Conservation (phyloP, 2,888 invertebrate species). For the Trichogramma evanescens region DNA sequence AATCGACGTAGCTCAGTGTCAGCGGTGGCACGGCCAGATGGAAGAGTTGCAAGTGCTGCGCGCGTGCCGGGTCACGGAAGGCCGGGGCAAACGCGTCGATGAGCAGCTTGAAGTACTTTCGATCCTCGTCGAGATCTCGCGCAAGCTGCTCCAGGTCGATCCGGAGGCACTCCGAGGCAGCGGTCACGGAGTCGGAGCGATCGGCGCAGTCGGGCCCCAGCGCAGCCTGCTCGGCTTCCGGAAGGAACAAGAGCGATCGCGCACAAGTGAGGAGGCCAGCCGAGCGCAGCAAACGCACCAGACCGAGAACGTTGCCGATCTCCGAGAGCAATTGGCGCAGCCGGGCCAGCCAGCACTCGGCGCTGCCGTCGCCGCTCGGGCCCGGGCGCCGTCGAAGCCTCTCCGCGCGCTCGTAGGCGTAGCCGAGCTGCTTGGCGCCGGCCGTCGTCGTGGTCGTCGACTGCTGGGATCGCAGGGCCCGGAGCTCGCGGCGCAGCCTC, state of each 20-base stretch:
- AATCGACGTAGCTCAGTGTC: constrained; percentile 90
- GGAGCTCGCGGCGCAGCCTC: constrained; percentile 79
- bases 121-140: constrained; percentile 78
- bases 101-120: constrained; percentile 82
- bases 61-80: constrained; percentile 71
- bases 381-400: constrained; percentile 88
- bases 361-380: constrained; percentile 70
- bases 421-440: constrained; percentile 79
- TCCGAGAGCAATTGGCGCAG: constrained; percentile 88
- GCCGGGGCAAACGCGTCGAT: constrained; percentile 89
- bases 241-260: constrained; percentile 83
- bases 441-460: constrained; percentile 72
- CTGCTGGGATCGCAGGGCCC: constrained; percentile 58
- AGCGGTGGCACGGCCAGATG: constrained; percentile 88
- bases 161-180: constrained; percentile 68
- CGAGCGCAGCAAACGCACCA: constrained; percentile 86
- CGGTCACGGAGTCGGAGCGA: constrained; percentile 56
- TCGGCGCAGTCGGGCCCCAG: constrained; percentile 29
- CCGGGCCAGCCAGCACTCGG: constrained; percentile 72
- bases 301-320: constrained; percentile 93
- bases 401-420: constrained; percentile 85
- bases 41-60: constrained; percentile 85
- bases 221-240: constrained; percentile 61
- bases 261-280: constrained; percentile 90
- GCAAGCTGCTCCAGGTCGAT: constrained; percentile 70